Percentiles rank a stretch among this genome's conserved stretches.
phyloP scores from a whole-genome alignment of 2,113 vertebrate species.

The Malaclemys terrapin region DNA sequence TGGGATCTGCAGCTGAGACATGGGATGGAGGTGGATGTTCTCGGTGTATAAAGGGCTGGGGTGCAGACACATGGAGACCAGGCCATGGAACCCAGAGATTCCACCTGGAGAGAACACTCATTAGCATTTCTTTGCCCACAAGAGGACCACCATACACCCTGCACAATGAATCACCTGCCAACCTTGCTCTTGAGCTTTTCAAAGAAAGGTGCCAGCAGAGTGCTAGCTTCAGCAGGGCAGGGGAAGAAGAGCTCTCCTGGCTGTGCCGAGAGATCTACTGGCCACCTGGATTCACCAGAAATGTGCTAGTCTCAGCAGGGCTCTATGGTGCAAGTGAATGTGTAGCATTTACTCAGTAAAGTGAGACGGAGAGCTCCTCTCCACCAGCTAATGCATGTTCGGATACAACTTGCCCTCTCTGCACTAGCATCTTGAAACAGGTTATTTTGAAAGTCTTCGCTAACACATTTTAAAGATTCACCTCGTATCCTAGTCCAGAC shows the following conservation, averaged over 20 bases:
- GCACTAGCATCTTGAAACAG: not conserved
- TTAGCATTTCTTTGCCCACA: not conserved
- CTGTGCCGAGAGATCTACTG: not conserved
- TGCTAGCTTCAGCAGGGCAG: not conserved
- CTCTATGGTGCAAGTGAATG: not conserved
- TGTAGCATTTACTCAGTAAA: not conserved
- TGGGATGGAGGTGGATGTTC: not conserved
- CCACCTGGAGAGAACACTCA: not conserved
- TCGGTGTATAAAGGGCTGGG: not conserved
- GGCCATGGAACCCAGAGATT: not conserved
- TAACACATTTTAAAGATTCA: not conserved
- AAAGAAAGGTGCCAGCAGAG: not conserved
- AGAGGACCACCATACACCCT: not conserved
- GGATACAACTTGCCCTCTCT: not conserved
- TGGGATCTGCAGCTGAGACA: not conserved
- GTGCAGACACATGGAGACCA: not conserved
- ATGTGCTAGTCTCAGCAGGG: not conserved
- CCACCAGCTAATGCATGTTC: not conserved
- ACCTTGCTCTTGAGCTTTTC: not conserved
- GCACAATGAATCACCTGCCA: not conserved
- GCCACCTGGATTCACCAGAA: accelerated
- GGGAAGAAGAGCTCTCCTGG: accelerated
- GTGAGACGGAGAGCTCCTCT: not conserved
- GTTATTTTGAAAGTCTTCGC: not conserved
- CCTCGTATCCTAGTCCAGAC: not conserved